Base-by-base conservation (phyloP, 2,888 invertebrate species). In the Drosophila cognata region DNA sequence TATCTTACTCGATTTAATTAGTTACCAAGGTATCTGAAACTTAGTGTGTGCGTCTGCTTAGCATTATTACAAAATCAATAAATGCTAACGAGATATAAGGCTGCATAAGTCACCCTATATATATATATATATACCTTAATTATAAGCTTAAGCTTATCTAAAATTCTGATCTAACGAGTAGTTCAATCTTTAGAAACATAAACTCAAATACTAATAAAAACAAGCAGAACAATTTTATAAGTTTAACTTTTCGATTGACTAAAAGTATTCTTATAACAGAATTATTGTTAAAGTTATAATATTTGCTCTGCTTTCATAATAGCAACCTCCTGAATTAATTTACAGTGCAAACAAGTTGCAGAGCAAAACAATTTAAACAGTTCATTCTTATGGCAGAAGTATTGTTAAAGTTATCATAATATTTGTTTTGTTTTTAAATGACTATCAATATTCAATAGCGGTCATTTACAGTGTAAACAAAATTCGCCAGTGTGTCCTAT, bases 1-100 rank as follows among this genome's bases (percentile, higher is more conserved):
- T 60, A 56, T 57, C 52, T 56, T 71, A 79, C 68, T 71, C 50
- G 68, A 71, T 79, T 87, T 79, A 87, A 89, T 84, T 82, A 72
- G 71, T 60, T 70, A 43, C 16, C 16, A 25, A 46, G 46, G 67
- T 67, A 61, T 57, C 56, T 56, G 29, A 62, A 36, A 29, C 25
- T 50, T 29, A 5, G 2, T 43, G 51, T 38, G 21, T 52, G 28
- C 56, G 48, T 28, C 46, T 52, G 31, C 29, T 10, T 21, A 43
- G 50, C 50, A 18, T 33, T 38, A 50, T 43, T 10, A 31, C 41
- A 50, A 56, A 79, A 75, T 75, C 75, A 71, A 79, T 79, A 69
- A 62, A 21, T 13, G 10, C 35, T 41, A 38, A 51, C 46, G 13
- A 48, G 16, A 64, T 51, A 58, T 18, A 2, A 31, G 0, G 2